Evolutionary conservation across 2,113 vertebrate genomes (phyloP).

Genomic region (Catharus bicknelli): DNA sequence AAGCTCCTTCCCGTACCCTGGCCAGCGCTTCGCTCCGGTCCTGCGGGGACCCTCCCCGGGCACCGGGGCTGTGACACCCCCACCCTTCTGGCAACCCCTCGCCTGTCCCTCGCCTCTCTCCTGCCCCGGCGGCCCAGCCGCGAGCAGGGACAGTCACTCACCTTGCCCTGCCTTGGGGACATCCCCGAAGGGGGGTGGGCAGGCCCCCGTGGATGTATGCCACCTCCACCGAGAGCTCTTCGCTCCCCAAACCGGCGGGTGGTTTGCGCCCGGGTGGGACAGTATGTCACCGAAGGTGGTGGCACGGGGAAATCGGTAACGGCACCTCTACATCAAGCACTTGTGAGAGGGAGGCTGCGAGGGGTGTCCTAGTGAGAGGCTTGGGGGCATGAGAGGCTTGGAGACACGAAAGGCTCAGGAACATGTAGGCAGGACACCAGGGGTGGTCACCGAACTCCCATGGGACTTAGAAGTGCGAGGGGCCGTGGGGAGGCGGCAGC

Average conservation of each 20-base stretch:
- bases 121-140: background rate
- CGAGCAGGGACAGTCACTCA: background rate
- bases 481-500: background rate
- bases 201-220: background rate
- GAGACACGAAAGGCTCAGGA: background rate
- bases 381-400: background rate
- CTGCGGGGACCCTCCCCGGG: background rate
- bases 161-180: background rate
- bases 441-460: background rate
- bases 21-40: background rate
- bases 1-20: background rate
- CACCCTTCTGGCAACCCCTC: background rate
- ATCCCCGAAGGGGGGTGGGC: background rate
- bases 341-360: background rate
- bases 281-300: background rate
- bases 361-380: background rate
- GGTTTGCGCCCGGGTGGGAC: accelerated
- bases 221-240: background rate
- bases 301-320: background rate
- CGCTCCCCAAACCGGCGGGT: background rate
- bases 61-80: background rate
- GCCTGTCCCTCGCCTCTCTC: too few species aligned
- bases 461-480: background rate
- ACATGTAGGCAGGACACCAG: too few species aligned
- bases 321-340: background rate